Conservation (phyloP, 2,113 vertebrate species). For the Thymallus thymallus region DNA sequence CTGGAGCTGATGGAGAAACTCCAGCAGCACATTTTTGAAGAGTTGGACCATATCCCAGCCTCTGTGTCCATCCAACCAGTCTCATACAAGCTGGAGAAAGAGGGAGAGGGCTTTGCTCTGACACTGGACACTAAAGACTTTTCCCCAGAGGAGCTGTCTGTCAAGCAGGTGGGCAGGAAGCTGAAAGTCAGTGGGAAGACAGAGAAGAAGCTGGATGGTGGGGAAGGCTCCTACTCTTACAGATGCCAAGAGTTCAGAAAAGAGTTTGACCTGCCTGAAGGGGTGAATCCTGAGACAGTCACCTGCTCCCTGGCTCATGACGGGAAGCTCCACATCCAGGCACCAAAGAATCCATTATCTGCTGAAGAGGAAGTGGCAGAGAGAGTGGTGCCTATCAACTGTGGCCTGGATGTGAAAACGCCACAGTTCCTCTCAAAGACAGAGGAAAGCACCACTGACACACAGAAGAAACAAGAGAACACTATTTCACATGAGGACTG, state of each 20-base stretch:
- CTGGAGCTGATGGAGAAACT: slow-evolving; percentile 10
- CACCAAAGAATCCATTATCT: slow-evolving; percentile 2
- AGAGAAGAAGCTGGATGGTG: slow-evolving; percentile 32
- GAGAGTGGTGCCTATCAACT: slow-evolving; percentile 24
- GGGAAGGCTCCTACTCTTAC: slow-evolving; percentile 32
- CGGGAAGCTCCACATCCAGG: slow-evolving; percentile 53
- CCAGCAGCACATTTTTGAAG: slow-evolving; percentile 15
- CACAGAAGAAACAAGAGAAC: background rate
- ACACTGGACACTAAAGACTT: slow-evolving; percentile 40
- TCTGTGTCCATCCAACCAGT: background rate
- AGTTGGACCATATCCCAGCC: slow-evolving; percentile 4
- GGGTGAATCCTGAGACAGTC: slow-evolving; percentile 27
- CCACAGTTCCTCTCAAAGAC: slow-evolving; percentile 10
- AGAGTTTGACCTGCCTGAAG: slow-evolving; percentile 30
- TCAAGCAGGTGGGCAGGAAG: slow-evolving; percentile 26
- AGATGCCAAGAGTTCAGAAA: slow-evolving; percentile 30
- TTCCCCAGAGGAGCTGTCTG: slow-evolving; percentile 30
- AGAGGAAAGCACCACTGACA: background rate
- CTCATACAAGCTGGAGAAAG: slow-evolving; percentile 17
- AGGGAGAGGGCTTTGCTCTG: slow-evolving; percentile 22
- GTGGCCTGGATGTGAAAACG: slow-evolving; percentile 2
- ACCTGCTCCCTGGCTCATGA: slow-evolving; percentile 35
- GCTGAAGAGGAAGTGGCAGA: background rate
- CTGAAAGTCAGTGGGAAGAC: slow-evolving; percentile 32
- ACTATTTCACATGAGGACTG: background rate